phyloP scores from a whole-genome alignment of 2,888 invertebrate genomes.

The Homarus gammarus region DNA sequence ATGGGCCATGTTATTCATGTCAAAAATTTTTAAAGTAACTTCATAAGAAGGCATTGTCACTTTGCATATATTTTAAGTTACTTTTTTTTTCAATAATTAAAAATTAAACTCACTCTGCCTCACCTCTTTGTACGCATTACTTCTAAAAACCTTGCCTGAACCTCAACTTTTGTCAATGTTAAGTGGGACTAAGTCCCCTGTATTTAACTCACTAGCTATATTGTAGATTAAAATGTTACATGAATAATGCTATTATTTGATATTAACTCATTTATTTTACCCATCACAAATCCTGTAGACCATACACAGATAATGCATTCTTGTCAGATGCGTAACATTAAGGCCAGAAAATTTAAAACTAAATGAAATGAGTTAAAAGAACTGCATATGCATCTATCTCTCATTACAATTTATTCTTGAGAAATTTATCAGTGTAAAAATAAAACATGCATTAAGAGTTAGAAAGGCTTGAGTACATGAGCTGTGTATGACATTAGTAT shows the following conservation, averaged over 20 bases:
- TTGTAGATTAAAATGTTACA: neutral
- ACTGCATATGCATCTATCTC: no score
- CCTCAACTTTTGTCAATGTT: neutral
- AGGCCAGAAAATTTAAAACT: no score
- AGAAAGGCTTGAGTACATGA: no score
- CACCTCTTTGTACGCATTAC: neutral
- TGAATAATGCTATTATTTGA: neutral
- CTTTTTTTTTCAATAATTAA: neutral
- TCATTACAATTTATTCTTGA: no score
- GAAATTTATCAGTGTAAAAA: no score
- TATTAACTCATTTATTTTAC: neutral
- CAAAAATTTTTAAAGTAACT: neutral
- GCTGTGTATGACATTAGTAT: no score
- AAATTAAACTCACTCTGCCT: neutral
- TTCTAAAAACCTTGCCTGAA: neutral
- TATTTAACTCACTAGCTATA: neutral
- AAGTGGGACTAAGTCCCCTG: neutral
- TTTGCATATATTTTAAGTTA: neutral
- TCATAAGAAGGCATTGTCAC: conserved; percentile 1
- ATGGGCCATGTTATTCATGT: neutral
- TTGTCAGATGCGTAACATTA: no score
- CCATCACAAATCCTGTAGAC: neutral
- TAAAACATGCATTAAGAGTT: no score
- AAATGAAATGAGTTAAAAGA: no score
- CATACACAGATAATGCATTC: neutral